phyloP scores from a whole-genome alignment of 1,140 invertebrate genomes.

The Heliconius hermathena region DNA sequence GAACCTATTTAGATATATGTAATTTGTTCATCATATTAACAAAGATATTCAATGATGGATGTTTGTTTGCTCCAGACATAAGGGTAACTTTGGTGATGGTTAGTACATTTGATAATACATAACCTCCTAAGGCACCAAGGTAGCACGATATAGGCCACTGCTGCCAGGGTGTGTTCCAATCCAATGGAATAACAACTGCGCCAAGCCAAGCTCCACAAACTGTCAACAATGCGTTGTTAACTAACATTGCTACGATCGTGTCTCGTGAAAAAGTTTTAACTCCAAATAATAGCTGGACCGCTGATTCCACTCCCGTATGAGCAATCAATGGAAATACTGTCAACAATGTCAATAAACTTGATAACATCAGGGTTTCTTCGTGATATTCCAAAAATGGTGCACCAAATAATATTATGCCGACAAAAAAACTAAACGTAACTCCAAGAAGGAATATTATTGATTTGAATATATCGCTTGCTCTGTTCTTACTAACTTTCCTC shows the following conservation, averaged over 20 bases:
- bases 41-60: slow-evolving; percentile 59
- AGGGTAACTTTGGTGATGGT: slow-evolving; percentile 74
- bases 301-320: slow-evolving; percentile 83
- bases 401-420: slow-evolving; percentile 88
- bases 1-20: slow-evolving; percentile 55
- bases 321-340: slow-evolving; percentile 85
- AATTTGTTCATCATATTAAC: slow-evolving; percentile 63
- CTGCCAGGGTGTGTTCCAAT: slow-evolving; percentile 96
- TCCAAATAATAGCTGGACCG: slow-evolving; percentile 81
- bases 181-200: slow-evolving; percentile 93
- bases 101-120: slow-evolving; percentile 82
- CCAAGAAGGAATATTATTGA: slow-evolving; percentile 60
- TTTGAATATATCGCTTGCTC: slow-evolving; percentile 61
- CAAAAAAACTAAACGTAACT: slow-evolving; percentile 81
- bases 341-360: slow-evolving; percentile 85
- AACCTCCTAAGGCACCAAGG: slow-evolving; percentile 86
- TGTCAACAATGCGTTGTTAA: slow-evolving; percentile 83
- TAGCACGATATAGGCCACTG: slow-evolving; percentile 90
- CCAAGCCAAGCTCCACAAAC: slow-evolving; percentile 94
- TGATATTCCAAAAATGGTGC: slow-evolving; percentile 85
- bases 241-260: slow-evolving; percentile 82
- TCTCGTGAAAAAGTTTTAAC: slow-evolving; percentile 76
- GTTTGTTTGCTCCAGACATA: slow-evolving; percentile 60
- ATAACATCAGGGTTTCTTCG: slow-evolving; percentile 88
- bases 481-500: slow-evolving; percentile 56